Conservation (phyloP, 2,888 invertebrate genomes). For the Rhodophaea formosa region DNA sequence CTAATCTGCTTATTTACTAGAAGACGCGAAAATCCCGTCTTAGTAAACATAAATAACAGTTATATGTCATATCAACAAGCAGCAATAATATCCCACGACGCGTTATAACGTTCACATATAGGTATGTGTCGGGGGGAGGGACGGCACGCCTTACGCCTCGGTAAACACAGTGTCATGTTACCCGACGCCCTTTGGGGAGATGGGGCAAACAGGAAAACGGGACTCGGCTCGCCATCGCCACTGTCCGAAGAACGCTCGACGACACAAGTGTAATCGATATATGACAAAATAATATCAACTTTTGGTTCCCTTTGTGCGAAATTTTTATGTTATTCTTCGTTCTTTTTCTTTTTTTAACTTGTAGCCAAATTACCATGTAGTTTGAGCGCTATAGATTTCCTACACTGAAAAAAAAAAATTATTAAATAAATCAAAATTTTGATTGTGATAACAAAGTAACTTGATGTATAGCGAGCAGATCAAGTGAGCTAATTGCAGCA, state of each 20-base stretch:
- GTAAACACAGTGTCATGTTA: constrained; percentile 49
- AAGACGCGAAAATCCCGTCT: too few relatives aligned
- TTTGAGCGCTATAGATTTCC: too few relatives aligned
- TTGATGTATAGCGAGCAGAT: too few relatives aligned
- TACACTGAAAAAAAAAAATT: too few relatives aligned
- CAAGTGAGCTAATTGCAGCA: too few relatives aligned
- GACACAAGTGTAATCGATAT: not conserved
- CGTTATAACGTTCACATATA: constrained; percentile 11
- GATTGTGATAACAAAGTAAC: too few relatives aligned
- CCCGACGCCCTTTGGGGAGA: constrained; percentile 40
- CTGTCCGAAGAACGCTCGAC: constrained; percentile 22
- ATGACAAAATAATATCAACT: not conserved
- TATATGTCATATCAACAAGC: not conserved
- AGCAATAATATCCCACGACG: constrained; percentile 2
- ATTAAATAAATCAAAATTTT: too few relatives aligned
- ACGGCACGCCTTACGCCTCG: constrained; percentile 46
- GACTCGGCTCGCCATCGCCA: constrained; percentile 30
- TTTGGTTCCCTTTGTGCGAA: too few relatives aligned
- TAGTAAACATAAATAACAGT: not conserved
- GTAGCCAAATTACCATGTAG: too few relatives aligned
- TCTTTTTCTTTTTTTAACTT: too few relatives aligned
- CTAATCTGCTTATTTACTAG: too few relatives aligned
- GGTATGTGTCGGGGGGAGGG: constrained; percentile 33
- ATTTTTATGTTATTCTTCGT: too few relatives aligned
- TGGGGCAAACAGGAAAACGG: constrained; percentile 59